These are phyloP conservation scores for Bombus superbus DNA, from an alignment of 1,140 invertebrate species.

Conservation along the genomic window DNA sequence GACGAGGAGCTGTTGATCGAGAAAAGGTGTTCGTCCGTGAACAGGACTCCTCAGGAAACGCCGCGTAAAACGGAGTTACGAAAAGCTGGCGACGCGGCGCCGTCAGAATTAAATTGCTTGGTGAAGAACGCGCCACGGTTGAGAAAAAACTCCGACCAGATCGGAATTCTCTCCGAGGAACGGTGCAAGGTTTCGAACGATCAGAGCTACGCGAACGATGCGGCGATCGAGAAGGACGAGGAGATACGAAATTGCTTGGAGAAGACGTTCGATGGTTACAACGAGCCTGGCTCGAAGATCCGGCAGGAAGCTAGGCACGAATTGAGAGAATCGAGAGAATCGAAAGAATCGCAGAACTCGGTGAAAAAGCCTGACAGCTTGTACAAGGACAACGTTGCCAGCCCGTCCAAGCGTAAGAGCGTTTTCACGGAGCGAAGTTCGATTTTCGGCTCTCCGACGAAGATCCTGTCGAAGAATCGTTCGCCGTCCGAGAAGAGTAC, in stretches of 20 bases:
- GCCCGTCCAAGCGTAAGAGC: constrained; percentile 63
- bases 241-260: constrained; percentile 46
- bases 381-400: constrained; percentile 59
- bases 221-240: constrained; percentile 27
- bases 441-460: constrained; percentile 62
- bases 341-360: constrained; percentile 42
- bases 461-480: constrained; percentile 60
- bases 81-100: background rate
- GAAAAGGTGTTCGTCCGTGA: background rate
- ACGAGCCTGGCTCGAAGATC: constrained; percentile 67
- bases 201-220: constrained; percentile 33
- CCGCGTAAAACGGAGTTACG: background rate
- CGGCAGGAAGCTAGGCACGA: constrained; percentile 70
- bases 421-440: constrained; percentile 56
- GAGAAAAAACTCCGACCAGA: constrained; percentile 5
- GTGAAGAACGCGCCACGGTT: background rate
- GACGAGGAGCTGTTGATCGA: constrained; percentile 12
- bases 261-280: background rate
- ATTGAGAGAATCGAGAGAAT: constrained; percentile 63
- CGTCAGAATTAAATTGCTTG: background rate
- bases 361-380: constrained; percentile 68
- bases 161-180: constrained; percentile 10
- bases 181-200: background rate
- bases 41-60: background rate
- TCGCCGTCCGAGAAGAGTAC: constrained; percentile 62